Evolutionary conservation across 1,140 invertebrate species (phyloP).

Genomic region (Holotrichia oblita): DNA sequence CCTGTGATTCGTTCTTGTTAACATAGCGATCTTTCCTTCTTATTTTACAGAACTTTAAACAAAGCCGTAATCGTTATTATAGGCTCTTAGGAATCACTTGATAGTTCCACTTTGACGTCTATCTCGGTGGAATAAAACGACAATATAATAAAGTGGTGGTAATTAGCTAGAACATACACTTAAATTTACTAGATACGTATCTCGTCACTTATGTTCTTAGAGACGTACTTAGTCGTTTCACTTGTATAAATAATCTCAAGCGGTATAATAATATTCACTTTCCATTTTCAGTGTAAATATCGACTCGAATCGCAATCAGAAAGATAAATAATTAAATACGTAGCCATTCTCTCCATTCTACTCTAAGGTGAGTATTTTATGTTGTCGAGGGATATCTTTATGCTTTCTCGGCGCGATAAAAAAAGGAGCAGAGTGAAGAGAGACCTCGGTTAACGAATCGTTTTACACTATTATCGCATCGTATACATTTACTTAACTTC

Average conservation of each 20-base stretch:
- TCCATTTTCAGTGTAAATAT: conserved; percentile 27
- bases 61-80: conserved; percentile 40
- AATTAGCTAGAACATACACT: conserved; percentile 30
- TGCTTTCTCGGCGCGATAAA: not conserved
- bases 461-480: no score
- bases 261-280: conserved; percentile 26
- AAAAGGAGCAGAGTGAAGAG: no score
- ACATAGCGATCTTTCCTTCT: conserved; percentile 37
- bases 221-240: not conserved
- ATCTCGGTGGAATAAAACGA: not conserved
- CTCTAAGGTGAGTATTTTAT: not conserved
- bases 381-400: conserved; percentile 18
- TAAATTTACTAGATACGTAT: conserved; percentile 30
- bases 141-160: conserved; percentile 26
- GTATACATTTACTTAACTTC: no score
- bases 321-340: conserved; percentile 30
- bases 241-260: conserved; percentile 29
- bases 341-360: not conserved
- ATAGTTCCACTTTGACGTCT: conserved; percentile 29
- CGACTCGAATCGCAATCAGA: not conserved
- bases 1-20: conserved; percentile 41
- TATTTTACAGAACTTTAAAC: conserved; percentile 37
- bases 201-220: conserved; percentile 26
- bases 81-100: conserved; percentile 12
- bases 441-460: no score